phyloP scores from a whole-genome alignment of 2,888 invertebrate genomes.

The Agrenia bidenticulata region DNA sequence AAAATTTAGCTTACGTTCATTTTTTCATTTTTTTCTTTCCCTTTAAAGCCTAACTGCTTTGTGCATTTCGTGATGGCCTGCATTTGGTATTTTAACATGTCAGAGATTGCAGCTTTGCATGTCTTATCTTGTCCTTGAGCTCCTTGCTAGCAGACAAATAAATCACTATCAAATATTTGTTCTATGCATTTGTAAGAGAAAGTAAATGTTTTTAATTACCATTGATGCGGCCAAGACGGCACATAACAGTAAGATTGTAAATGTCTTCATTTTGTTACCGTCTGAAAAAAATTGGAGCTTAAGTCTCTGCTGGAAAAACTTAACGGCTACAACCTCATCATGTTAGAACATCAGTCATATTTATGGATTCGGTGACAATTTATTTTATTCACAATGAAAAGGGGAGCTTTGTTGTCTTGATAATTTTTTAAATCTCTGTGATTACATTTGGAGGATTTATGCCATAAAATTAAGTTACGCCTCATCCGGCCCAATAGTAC shows the following conservation, averaged over 20 bases:
- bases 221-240: background rate
- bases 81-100: conserved; percentile 38
- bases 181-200: background rate
- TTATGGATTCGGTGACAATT: too few species aligned
- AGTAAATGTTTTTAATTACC: background rate
- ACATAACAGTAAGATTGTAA: background rate
- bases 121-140: conserved; percentile 22
- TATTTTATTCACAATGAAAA: too few species aligned
- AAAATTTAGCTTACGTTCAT: conserved; percentile 33
- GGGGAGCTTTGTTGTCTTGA: too few species aligned
- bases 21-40: conserved; percentile 42
- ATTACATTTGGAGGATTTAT: too few species aligned
- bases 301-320: too few species aligned
- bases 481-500: too few species aligned
- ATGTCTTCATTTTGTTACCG: background rate
- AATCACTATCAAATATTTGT: conserved; percentile 2
- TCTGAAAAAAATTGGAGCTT: too few species aligned
- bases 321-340: too few species aligned
- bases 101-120: conserved; percentile 37
- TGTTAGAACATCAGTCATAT: too few species aligned
- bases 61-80: conserved; percentile 32
- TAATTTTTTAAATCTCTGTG: too few species aligned
- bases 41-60: conserved; percentile 37
- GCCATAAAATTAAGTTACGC: too few species aligned
- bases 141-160: conserved; percentile 10